A percentile compares a stretch with the other conserved stretches of the same genome.
phyloP scores from a whole-genome alignment of 2,888 invertebrate species.

The Crocallis elinguaria region DNA sequence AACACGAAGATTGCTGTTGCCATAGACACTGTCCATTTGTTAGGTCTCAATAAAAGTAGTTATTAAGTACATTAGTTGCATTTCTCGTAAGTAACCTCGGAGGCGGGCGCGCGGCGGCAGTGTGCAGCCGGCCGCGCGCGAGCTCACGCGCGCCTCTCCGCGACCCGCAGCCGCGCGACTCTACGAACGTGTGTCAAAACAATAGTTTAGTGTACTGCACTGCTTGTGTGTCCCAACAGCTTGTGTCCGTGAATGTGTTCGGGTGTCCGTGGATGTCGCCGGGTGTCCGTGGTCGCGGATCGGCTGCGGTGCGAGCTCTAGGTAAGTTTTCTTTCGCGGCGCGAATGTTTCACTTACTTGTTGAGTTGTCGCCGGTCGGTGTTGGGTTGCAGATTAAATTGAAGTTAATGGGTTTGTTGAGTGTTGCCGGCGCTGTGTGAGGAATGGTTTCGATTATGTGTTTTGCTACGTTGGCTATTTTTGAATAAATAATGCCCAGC shows the following conservation, averaged over 20 bases:
- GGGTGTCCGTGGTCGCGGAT: not conserved
- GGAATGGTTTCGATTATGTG: not conserved
- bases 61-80: too few species aligned
- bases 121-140: too few species aligned
- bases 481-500: too few species aligned
- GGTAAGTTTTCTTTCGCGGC: not conserved
- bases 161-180: not conserved
- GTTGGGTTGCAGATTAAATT: constrained; percentile 4
- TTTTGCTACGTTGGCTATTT: not conserved
- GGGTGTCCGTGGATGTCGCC: not conserved
- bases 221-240: too few species aligned
- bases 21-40: too few species aligned
- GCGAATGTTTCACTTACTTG: not conserved
- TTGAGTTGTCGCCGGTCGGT: constrained; percentile 1
- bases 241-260: not conserved
- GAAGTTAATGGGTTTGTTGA: not conserved
- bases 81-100: too few species aligned
- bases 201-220: too few species aligned
- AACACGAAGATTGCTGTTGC: too few species aligned
- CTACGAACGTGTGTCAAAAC: too few species aligned
- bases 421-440: not conserved
- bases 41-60: too few species aligned
- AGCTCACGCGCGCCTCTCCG: not conserved
- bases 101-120: too few species aligned
- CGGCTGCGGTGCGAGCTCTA: not conserved